Base-by-base conservation (phyloP, 2,888 invertebrate genomes). In the Leptinotarsa rubiginosa region DNA sequence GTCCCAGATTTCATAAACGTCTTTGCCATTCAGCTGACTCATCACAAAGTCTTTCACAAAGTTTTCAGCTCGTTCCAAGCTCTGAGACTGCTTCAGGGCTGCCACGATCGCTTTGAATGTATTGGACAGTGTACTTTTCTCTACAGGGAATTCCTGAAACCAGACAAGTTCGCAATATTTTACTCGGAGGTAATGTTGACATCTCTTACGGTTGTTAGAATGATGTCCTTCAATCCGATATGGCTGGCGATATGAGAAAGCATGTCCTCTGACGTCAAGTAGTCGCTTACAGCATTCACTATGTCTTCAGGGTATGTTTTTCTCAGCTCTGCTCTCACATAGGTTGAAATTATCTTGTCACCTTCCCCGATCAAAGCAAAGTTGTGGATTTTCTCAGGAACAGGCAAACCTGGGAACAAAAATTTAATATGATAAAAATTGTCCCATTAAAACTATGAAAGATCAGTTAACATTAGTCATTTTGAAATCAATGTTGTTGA, bases 31-130 rank as follows among this genome's bases (percentile, higher is more conserved):
- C 59, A 99, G 87, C 83, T 94, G 94, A 2, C 95, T 92, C 72
- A 99, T 91, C 70, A 98, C 91, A 84, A 96, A 94, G 86, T 99
- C 98, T 70, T 95, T 89, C 1, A 98, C 92, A 88, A 99, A 97
- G 73, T 90, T 88, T 73, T 93, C 91, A 0, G 95, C 92, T 71
- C 91, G 90, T 69, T 92, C 90, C 59, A 89, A 87, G 47, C 93
- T 92, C 41, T 93, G 91, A 41, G 94, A 94, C 73, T 90, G 88
- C 1, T 91, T 87, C 5, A 98, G 86, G 0, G 95, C 96, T 18
- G 93, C 94, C 50, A 97, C 91, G 10, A 98, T 87, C 0, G 98
- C 97, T 84, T 93, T 92, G 73, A 98, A 92, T 25, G 95, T 92
- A 54, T 91, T 91, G 1, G 94, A 91, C 74, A 96, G 87, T 0